Conservation (phyloP, 2,113 vertebrate species). For the Xiphias gladius region DNA sequence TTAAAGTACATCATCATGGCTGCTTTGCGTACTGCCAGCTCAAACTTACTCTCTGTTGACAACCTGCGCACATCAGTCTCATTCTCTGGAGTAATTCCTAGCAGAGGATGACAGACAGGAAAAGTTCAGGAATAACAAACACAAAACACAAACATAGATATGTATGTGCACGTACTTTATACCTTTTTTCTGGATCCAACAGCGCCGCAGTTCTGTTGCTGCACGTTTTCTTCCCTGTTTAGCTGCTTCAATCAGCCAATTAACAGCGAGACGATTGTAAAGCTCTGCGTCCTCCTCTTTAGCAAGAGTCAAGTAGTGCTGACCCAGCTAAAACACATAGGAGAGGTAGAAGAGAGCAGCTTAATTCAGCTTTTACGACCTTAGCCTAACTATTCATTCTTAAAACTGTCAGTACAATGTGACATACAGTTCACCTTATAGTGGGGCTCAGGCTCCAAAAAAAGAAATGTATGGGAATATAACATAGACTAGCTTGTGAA, state of each 20-base stretch:
- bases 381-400: background rate
- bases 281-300: conserved; percentile 86
- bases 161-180: background rate
- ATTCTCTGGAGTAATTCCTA: conserved; percentile 94
- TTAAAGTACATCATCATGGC: conserved; percentile 97
- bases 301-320: conserved; percentile 90
- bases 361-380: background rate
- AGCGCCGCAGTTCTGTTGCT: conserved; percentile 87
- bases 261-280: conserved; percentile 88
- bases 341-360: conserved; percentile 10
- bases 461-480: too few species aligned
- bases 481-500: too few species aligned
- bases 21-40: conserved; percentile 93
- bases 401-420: too few species aligned
- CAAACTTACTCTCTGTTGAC: conserved; percentile 92
- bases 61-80: conserved; percentile 89
- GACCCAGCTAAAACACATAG: conserved; percentile 86
- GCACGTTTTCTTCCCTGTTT: conserved; percentile 94
- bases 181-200: conserved; percentile 93
- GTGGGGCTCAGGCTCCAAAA: background rate
- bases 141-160: background rate
- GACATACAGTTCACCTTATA: too few species aligned
- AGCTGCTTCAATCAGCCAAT: conserved; percentile 92
- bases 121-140: background rate
- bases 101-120: background rate